Base-by-base conservation (phyloP, 2,888 invertebrate genomes). In the Sphaerophoria taeniata region DNA sequence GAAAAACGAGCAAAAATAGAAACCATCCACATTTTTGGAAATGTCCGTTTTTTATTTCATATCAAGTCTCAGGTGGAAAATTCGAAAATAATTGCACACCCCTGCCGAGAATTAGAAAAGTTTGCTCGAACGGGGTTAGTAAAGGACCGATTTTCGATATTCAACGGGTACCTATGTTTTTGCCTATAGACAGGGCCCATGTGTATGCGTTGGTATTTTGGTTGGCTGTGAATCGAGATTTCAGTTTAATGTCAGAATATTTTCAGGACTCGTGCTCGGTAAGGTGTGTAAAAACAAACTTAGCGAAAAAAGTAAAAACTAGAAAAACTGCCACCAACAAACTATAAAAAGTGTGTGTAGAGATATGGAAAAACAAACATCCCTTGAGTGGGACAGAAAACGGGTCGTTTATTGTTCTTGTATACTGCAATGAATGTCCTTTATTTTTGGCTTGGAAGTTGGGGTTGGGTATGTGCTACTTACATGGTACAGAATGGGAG, bases 361-460 rank as follows among this genome's bases (percentile, higher is more conserved):
- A 58, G 12, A 47, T 33, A 58, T 31, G 55, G 14, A 33, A 69
- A 56, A 69, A 71, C 58, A 70, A 67, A 65, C 75, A 60, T 43
- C 67, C 58, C 11, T 39, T 47, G 53, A 45, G n/a, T 33, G 34
- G 34, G 16, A n/a, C 47, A 45, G 60, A 60, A 61, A 43, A 58
- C 56, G 49, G 76, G 79, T 80, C 80, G 80, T 80, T 84, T 84
- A 84, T 84, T 84, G 84, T n/a, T n/a, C n/a, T n/a, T n/a, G n/a
- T n/a, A n/a, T n/a, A n/a, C 11, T 34, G 7, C 39, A 43, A 43
- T 14, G 4, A 63, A 33, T 47, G 63, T 84, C 76, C 81, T 73
- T 81, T 81, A 75, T 80, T 2, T 12, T 43, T 24, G 24, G 24
- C 24, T 24, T 71, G 78, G 43, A 63, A 31, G 45, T 60, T 43